These are phyloP conservation scores for Corvus moneduloides DNA, from an alignment of 2,113 vertebrate genomes.

Conservation along the genomic window DNA sequence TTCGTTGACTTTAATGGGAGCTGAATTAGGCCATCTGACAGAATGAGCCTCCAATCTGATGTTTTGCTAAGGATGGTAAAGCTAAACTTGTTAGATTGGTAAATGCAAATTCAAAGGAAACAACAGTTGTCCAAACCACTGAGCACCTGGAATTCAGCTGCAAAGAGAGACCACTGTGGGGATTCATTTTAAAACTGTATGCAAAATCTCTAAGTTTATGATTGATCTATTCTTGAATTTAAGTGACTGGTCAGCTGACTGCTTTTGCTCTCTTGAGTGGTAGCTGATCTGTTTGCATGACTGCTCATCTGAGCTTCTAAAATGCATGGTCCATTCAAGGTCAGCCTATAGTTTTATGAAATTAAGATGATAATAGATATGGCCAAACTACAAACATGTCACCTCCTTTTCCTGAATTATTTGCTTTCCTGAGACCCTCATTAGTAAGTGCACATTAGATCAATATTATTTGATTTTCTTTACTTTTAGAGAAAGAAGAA, in stretches of 20 bases:
- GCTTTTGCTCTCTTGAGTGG: not conserved
- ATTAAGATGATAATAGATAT: not conserved
- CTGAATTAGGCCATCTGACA: not conserved
- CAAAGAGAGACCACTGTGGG: not conserved
- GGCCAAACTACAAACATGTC: not conserved
- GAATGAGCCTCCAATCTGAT: not conserved
- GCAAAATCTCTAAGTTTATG: not conserved
- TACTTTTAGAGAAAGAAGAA: not conserved
- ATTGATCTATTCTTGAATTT: not conserved
- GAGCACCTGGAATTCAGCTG: not conserved
- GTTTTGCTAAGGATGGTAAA: not conserved
- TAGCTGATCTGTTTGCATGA: not conserved
- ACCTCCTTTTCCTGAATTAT: not conserved
- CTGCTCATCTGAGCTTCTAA: not conserved
- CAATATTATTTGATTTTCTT: conserved; percentile 34
- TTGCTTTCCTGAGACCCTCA: not conserved
- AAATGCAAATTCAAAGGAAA: not conserved
- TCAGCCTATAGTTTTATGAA: not conserved
- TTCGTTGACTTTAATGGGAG: not conserved
- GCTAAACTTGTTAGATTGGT: not conserved
- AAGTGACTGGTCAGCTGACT: not conserved
- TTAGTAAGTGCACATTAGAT: conserved; percentile 1
- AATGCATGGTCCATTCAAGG: not conserved
- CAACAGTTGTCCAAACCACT: accelerated
- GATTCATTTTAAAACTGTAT: not conserved